Base-by-base conservation (phyloP, 2,113 vertebrate genomes). In the Malurus melanocephalus region DNA sequence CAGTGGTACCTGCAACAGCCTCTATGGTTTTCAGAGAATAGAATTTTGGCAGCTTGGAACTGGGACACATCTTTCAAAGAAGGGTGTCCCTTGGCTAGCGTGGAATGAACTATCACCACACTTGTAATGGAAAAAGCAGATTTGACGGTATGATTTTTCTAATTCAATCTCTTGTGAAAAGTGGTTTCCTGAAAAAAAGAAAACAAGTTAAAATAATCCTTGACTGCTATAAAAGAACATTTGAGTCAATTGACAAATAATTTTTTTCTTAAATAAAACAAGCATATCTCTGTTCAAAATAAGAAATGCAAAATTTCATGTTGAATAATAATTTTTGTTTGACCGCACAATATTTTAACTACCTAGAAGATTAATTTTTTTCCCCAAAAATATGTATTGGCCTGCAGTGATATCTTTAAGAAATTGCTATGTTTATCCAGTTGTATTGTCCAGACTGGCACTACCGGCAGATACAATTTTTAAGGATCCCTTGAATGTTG, bases 371-470 rank as follows among this genome's bases (percentile, higher is more conserved):
- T 24, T 21, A 6, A 1, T 21, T 43, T 73, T 65, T 59, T 32
- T 2, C 15, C 14, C 16, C 2, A 12, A 43, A 52, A 53, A n/a
- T 35, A 59, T 0, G 1, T 20, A 4, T 16, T 60, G 22, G 14
- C 16, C 30, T 45, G 40, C 42, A 21, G 4, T 0, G 2, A 2
- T 11, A 16, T 14, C 23, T 51, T 52, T 57, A 57, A 42, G 46
- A 71, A 72, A 45, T 30, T 5, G 6, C 22, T 82, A 52, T 35
- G 14, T n/a, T 56, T 9, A 10, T 27, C 7, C 13, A 19, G 21
- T 8, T 16, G 5, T 23, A 9, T 52, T 46, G 82, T 45, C 45
- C 46, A 49, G 28, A 32, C 40, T 48, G 35, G 16, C 10, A 9
- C 20, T 43, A 23, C 3, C 19, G 42, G 24, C 33, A 51, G 33